Conservation (phyloP, 1,140 invertebrate genomes). For the Theocolax elegans region DNA sequence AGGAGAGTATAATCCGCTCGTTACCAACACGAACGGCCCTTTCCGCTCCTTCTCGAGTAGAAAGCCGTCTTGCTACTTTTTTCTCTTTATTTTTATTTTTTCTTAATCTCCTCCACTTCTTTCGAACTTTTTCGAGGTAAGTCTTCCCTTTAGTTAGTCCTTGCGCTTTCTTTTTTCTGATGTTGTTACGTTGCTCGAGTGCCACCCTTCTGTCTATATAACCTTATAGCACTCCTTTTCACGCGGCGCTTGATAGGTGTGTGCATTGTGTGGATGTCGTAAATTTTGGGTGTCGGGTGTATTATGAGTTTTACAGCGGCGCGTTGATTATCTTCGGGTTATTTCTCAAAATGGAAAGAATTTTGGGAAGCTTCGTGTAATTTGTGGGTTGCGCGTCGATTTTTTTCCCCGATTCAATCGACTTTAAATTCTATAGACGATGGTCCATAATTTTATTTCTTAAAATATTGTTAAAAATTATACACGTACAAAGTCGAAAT, state of each 20-base stretch:
- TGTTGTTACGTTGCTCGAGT: not conserved
- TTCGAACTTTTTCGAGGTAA: not conserved
- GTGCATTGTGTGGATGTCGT: not conserved
- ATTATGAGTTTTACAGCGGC: not conserved
- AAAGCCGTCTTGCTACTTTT: not conserved
- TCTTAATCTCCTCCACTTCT: not conserved
- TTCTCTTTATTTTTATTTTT: not conserved
- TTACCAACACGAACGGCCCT: slow-evolving; percentile 63
- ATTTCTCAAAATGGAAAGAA: too few species aligned
- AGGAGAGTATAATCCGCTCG: slow-evolving; percentile 61
- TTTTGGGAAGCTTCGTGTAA: too few species aligned
- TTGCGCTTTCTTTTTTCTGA: slow-evolving; percentile 4
- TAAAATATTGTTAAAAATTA: too few species aligned
- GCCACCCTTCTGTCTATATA: slow-evolving; percentile 14
- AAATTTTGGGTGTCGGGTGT: slow-evolving; percentile 4
- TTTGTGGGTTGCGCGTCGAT: too few species aligned
- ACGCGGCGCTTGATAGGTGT: slow-evolving; percentile 13
- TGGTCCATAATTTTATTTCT: too few species aligned
- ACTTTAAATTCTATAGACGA: too few species aligned
- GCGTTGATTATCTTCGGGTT: too few species aligned
- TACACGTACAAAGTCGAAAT: too few species aligned
- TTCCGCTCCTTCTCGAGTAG: slow-evolving; percentile 38
- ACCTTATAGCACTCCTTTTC: too few species aligned
- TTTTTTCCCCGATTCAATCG: too few species aligned
- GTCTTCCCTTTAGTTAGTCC: not conserved